These are phyloP conservation scores for Mamestra brassicae DNA, from an alignment of 2,888 invertebrate species.

Conservation along the genomic window DNA sequence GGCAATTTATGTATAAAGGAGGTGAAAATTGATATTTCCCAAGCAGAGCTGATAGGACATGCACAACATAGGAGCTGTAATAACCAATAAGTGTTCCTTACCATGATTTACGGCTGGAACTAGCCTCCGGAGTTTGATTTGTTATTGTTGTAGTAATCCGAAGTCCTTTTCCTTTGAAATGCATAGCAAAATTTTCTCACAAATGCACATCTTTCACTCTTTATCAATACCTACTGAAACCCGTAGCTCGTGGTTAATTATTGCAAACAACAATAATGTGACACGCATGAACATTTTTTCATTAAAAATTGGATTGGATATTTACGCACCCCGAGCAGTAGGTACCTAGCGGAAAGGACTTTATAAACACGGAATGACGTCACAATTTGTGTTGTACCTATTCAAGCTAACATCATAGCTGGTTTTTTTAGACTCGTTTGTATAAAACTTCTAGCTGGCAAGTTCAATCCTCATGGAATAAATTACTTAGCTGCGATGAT, in stretches of 20 bases:
- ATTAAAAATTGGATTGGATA: neutral
- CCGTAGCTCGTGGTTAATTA: neutral
- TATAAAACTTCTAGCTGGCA: neutral
- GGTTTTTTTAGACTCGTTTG: neutral
- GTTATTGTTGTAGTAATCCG: too few species aligned
- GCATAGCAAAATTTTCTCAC: too few species aligned
- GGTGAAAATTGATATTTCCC: too few species aligned
- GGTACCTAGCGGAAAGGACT: constrained; percentile 3
- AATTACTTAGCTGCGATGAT: neutral
- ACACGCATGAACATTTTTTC: neutral
- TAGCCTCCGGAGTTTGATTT: too few species aligned
- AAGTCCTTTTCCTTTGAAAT: too few species aligned
- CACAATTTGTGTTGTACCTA: neutral
- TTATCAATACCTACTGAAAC: too few species aligned
- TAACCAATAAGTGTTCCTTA: too few species aligned
- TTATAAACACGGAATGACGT: neutral
- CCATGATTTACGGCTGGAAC: too few species aligned
- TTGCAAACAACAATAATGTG: neutral
- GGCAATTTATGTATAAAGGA: too few species aligned
- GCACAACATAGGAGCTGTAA: too few species aligned
- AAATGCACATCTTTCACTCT: too few species aligned
- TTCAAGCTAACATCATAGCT: neutral
- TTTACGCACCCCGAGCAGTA: neutral
- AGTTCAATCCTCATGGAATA: neutral
- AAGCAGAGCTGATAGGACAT: too few species aligned